These are phyloP conservation scores for Aphis craccivora DNA, from an alignment of 1,140 invertebrate genomes.

Conservation along the genomic window DNA sequence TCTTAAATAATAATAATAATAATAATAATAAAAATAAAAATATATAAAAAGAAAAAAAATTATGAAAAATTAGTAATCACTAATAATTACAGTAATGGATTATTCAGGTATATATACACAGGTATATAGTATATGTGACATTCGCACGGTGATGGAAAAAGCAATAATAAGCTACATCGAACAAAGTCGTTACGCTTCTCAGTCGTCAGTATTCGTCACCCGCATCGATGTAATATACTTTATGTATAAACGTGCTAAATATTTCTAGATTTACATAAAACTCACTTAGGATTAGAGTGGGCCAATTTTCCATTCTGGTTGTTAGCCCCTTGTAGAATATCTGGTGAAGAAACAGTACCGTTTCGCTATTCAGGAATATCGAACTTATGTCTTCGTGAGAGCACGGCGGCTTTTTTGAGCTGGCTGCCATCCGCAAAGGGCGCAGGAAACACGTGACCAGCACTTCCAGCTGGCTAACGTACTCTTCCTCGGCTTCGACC, in stretches of 20 bases:
- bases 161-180: too few relatives aligned
- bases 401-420: conserved; percentile 91
- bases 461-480: conserved; percentile 90
- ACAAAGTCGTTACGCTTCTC: too few relatives aligned
- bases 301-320: conserved; percentile 91
- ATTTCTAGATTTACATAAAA: neutral
- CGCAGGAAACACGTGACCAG: conserved; percentile 90
- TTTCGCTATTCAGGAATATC: conserved; percentile 94
- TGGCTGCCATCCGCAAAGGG: conserved; percentile 93
- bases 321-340: conserved; percentile 94
- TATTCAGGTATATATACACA: too few relatives aligned
- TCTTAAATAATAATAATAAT: too few relatives aligned
- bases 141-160: too few relatives aligned
- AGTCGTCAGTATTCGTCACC: neutral
- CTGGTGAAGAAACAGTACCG: conserved; percentile 92
- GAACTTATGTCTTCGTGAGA: conserved; percentile 95
- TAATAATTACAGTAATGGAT: neutral
- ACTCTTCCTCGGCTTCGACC: conserved; percentile 91
- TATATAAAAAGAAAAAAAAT: neutral
- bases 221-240: neutral
- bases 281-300: conserved; percentile 84
- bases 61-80: neutral
- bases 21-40: too few relatives aligned
- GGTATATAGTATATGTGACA: too few relatives aligned
- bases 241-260: too few relatives aligned